Conservation (phyloP, 1,140 invertebrate species). For the Nomia melanderi region DNA sequence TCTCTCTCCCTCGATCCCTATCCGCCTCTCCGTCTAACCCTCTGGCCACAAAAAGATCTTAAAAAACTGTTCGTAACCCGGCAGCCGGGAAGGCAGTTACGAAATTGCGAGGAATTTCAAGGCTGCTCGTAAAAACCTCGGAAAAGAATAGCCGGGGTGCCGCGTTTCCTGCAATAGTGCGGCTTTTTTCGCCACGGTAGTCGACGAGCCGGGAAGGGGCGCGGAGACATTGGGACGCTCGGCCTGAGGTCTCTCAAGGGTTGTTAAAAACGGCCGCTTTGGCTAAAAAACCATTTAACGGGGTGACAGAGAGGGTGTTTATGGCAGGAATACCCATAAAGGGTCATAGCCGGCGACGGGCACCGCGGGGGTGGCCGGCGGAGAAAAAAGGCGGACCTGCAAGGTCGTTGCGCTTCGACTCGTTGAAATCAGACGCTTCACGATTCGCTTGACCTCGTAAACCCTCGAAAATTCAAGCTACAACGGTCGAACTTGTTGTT, state of each 20-base stretch:
- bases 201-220: neutral
- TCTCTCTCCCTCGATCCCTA: neutral
- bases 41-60: slow-evolving; percentile 45
- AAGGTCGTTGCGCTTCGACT: slow-evolving; percentile 47
- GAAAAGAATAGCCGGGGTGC: slow-evolving; percentile 68
- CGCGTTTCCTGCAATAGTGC: slow-evolving; percentile 77
- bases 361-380: slow-evolving; percentile 3
- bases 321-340: slow-evolving; percentile 63
- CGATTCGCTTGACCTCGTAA: slow-evolving; percentile 34
- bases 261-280: slow-evolving; percentile 72
- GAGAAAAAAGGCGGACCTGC: slow-evolving; percentile 37
- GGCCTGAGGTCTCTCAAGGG: slow-evolving; percentile 68
- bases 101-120: slow-evolving; percentile 74
- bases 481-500: slow-evolving; percentile 3
- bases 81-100: slow-evolving; percentile 63
- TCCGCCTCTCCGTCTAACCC: neutral
- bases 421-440: slow-evolving; percentile 25
- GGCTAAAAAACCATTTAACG: slow-evolving; percentile 73
- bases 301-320: slow-evolving; percentile 72
- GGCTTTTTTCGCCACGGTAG: slow-evolving; percentile 68
- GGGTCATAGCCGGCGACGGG: slow-evolving; percentile 38
- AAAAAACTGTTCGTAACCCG: slow-evolving; percentile 70
- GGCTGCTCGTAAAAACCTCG: slow-evolving; percentile 70
- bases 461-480: slow-evolving; percentile 24
- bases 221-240: slow-evolving; percentile 40